phyloP scores from a whole-genome alignment of 2,888 invertebrate genomes.

The Ecliptopera silaceata region DNA sequence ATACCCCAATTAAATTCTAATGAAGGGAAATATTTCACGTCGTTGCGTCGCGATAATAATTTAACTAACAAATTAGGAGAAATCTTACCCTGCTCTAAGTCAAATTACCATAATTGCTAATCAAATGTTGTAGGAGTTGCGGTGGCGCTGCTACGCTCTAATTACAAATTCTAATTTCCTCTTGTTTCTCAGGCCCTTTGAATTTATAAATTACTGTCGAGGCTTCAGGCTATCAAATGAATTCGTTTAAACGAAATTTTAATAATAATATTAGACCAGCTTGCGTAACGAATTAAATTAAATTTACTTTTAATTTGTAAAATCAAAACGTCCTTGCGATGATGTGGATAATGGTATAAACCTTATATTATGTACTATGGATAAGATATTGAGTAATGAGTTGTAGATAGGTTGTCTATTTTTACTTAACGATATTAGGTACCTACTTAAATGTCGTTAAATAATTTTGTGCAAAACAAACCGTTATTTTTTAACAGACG shows the following conservation, averaged over 20 bases:
- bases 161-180: constrained; percentile 82
- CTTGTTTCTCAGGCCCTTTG: constrained; percentile 80
- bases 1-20: constrained; percentile 44
- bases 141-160: constrained; percentile 69
- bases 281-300: neutral
- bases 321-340: neutral
- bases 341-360: neutral
- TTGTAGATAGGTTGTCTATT: neutral
- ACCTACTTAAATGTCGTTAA: no score
- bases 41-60: constrained; percentile 69
- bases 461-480: no score
- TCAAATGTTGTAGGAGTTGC: constrained; percentile 79
- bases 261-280: constrained; percentile 6
- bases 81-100: constrained; percentile 81
- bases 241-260: constrained; percentile 41
- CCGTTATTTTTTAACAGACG: no score
- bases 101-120: constrained; percentile 83
- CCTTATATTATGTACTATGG: no score
- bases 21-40: constrained; percentile 50
- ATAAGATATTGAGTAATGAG: no score
- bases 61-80: constrained; percentile 80
- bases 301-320: neutral
- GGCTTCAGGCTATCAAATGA: constrained; percentile 67
- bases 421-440: no score
- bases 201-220: constrained; percentile 79